These are phyloP conservation scores for Cyphomyrmex costatus DNA, from an alignment of 1,140 invertebrate genomes.

Conservation along the genomic window DNA sequence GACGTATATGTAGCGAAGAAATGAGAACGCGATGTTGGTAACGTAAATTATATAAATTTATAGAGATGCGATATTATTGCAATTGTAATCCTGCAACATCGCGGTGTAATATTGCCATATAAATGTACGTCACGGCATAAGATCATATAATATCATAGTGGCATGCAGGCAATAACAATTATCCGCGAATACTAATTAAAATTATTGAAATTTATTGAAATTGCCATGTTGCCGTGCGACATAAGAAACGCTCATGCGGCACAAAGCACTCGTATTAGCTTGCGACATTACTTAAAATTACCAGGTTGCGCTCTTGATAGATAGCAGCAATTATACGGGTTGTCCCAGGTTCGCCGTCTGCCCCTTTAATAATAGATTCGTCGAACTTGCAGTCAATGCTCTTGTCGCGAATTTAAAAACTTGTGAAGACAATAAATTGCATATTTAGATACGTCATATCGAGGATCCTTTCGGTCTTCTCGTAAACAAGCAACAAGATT, in stretches of 20 bases:
- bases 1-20: background rate
- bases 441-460: slow-evolving; percentile 3
- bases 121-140: slow-evolving; percentile 48
- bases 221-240: slow-evolving; percentile 26
- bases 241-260: slow-evolving; percentile 44
- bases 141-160: slow-evolving; percentile 47
- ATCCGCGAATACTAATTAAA: slow-evolving; percentile 56
- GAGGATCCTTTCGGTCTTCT: background rate
- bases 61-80: slow-evolving; percentile 46
- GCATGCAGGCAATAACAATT: slow-evolving; percentile 39
- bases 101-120: slow-evolving; percentile 47
- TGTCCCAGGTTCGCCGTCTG: slow-evolving; percentile 29
- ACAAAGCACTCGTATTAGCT: slow-evolving; percentile 56
- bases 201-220: slow-evolving; percentile 64
- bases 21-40: slow-evolving; percentile 6
- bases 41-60: slow-evolving; percentile 5
- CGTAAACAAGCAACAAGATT: background rate
- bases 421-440: slow-evolving; percentile 11
- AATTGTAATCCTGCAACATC: slow-evolving; percentile 49
- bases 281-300: slow-evolving; percentile 63
- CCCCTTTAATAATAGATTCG: slow-evolving; percentile 55
- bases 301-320: slow-evolving; percentile 55
- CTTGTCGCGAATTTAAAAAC: slow-evolving; percentile 29
- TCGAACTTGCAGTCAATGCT: slow-evolving; percentile 33
- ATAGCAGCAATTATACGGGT: slow-evolving; percentile 52